Percentiles rank a stretch among this genome's conserved stretches.
These are phyloP conservation scores for Lindbergichthys nudifrons DNA, from an alignment of 2,797 vertebrate species.

Conservation along the genomic window DNA sequence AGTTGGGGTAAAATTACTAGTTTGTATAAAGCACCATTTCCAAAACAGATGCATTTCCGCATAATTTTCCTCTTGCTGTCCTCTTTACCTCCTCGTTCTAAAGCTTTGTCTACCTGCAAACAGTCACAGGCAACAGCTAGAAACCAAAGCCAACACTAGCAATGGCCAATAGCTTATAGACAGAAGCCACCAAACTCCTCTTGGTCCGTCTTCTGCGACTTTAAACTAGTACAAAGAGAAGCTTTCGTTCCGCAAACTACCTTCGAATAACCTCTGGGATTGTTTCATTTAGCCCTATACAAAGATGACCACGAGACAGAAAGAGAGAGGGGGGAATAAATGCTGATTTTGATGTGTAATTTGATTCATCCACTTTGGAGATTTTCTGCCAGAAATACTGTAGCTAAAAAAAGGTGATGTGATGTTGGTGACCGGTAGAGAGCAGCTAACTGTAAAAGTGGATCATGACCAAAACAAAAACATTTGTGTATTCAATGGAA, in stretches of 20 bases:
- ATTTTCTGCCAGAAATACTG: conserved; percentile 82
- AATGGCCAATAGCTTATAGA: conserved; percentile 99
- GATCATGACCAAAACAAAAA: conserved; percentile 96
- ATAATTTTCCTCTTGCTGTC: conserved; percentile 93
- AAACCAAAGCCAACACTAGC: conserved; percentile 99
- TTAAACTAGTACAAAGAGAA: conserved; percentile 99
- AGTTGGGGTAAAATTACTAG: conserved; percentile 82
- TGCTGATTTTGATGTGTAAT: conserved; percentile 89
- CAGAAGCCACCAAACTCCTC: conserved; percentile 95
- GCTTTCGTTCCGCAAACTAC: conserved; percentile 95
- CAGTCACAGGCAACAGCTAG: conserved; percentile 99
- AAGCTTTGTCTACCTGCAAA: conserved; percentile 99
- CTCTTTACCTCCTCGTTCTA: conserved; percentile 98
- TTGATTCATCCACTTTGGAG: conserved; percentile 88
- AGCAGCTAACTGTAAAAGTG: conserved; percentile 91
- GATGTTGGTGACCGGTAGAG: conserved; percentile 83
- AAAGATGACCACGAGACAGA: conserved; percentile 87
- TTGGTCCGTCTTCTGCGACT: conserved; percentile 98
- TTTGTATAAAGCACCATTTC: conserved; percentile 93
- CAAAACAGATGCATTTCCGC: conserved; percentile 92
- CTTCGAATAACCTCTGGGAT: conserved; percentile 99
- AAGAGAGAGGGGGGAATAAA: conserved; percentile 56
- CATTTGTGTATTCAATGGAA: conserved; percentile 95
- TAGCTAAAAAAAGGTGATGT: conserved; percentile 54
- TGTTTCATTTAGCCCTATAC: conserved; percentile 96